Base-by-base conservation (phyloP, 2,797 vertebrate genomes). In the Pogoniulus pusillus region DNA sequence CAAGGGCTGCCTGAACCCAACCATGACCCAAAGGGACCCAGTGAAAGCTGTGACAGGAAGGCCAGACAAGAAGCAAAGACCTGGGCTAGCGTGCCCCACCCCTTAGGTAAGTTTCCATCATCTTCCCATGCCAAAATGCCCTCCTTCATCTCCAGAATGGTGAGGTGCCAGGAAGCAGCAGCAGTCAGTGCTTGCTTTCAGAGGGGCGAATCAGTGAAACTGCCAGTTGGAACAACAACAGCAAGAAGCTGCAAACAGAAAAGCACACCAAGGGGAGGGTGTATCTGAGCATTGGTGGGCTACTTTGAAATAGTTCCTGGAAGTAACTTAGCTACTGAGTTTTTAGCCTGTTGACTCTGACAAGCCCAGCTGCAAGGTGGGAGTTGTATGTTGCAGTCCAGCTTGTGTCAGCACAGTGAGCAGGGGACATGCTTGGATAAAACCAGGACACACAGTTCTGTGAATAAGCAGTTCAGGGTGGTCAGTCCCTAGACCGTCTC, bases 351-450 rank as follows among this genome's bases (percentile, higher is more conserved):
- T 10, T 34, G 3, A 68, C 58, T 68, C 22, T 54, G 3, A 41
- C 17, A 81, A 74, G 66, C 34, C 12, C 58, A 77, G 58, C 27
- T 57, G 65, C 58, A 59, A 90, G 47, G 69, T 8, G 13, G 80
- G 41, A 0, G 0, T 2, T 19, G 22, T 43, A 18, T 16, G 58
- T 10, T 57, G 22, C 60, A 59, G 64, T 41, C 17, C 75, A 77
- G n/a, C 59, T 64, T 54, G 8, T 2, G 9, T 30, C 27, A 71
- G 54, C 7, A 2, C 1, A 6, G 16, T 1, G 0, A 10, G 0
- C 1, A 3, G 12, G 15, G 12, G 17, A 34, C 0, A 3, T 49
- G 47, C 34, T 20, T 1, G 0, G 35, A 1, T 4, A 45, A 53
- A 43, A 43, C 17, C 39, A 55, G 35, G 1, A 1, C 60, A 43